A percentile compares a stretch with the other conserved stretches of the same genome.
These are phyloP conservation scores for Odontomachus brunneus DNA, from an alignment of 1,140 invertebrate genomes.

Conservation along the genomic window DNA sequence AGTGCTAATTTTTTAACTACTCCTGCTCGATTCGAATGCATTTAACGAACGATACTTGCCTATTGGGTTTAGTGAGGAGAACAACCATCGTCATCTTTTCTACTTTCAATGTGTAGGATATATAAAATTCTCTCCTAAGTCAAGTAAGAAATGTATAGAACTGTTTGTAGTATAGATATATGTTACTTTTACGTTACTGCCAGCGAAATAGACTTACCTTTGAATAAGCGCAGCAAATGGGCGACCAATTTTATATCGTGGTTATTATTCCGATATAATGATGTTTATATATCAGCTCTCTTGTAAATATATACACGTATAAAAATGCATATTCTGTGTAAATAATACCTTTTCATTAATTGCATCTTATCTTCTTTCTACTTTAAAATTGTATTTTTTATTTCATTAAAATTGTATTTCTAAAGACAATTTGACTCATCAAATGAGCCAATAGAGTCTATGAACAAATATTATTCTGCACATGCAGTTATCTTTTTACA, in stretches of 20 bases:
- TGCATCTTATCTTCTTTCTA: too few species aligned
- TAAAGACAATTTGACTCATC: not conserved
- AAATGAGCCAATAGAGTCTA: not conserved
- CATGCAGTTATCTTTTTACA: not conserved
- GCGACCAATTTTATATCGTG: constrained; percentile 68
- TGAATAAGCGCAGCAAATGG: constrained; percentile 34
- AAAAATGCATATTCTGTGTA: constrained; percentile 35
- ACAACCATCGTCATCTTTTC: not conserved
- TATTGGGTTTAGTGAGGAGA: not conserved
- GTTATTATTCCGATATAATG: constrained; percentile 51
- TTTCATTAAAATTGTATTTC: not conserved
- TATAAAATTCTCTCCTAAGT: not conserved
- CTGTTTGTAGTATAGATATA: constrained; percentile 5
- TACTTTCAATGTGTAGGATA: not conserved
- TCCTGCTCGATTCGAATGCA: not conserved
- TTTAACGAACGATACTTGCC: not conserved
- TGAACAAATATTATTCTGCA: too few species aligned
- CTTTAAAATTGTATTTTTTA: not conserved
- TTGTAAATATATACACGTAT: constrained; percentile 74
- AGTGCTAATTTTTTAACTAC: constrained; percentile 16
- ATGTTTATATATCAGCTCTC: constrained; percentile 63
- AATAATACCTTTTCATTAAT: constrained; percentile 32
- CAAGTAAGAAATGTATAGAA: constrained; percentile 7
- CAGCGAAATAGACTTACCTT: constrained; percentile 41
- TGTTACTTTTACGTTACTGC: constrained; percentile 41